phyloP scores from a whole-genome alignment of 2,113 vertebrate genomes.

The Misgurnus anguillicaudatus region DNA sequence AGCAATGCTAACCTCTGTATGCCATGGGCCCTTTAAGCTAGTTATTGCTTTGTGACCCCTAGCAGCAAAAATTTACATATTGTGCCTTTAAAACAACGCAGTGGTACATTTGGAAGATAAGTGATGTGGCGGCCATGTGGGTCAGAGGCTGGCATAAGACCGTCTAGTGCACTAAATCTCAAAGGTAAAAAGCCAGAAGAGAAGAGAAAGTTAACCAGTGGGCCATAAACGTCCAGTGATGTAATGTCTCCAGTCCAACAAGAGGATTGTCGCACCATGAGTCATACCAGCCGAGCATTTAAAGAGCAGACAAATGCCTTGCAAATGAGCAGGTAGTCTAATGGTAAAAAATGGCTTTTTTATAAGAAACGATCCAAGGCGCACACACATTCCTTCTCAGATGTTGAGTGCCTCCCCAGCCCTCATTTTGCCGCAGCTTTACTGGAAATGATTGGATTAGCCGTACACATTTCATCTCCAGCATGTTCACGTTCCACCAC shows the following conservation, averaged over 20 bases:
- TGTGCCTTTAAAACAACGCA: neutral
- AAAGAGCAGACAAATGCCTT: slow-evolving; percentile 42
- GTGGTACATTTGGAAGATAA: neutral
- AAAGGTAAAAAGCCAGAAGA: slow-evolving; percentile 2
- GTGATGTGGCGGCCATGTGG: neutral
- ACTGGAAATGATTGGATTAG: slow-evolving; percentile 69
- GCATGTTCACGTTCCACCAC: slow-evolving; percentile 63
- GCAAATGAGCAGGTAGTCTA: slow-evolving; percentile 45
- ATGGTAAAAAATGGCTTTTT: slow-evolving; percentile 48
- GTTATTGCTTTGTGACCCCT: no score
- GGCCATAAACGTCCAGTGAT: slow-evolving; percentile 2
- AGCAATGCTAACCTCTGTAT: no score
- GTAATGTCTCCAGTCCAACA: slow-evolving; percentile 4
- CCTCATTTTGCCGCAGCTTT: slow-evolving; percentile 56
- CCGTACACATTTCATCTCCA: slow-evolving; percentile 64
- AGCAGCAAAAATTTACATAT: no score
- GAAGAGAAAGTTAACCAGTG: neutral
- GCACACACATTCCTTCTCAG: slow-evolving; percentile 44
- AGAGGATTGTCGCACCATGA: neutral
- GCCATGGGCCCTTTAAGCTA: no score
- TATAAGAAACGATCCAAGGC: slow-evolving; percentile 44
- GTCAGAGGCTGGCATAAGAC: neutral
- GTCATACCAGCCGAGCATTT: slow-evolving; percentile 35
- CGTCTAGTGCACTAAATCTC: neutral
- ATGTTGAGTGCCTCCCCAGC: slow-evolving; percentile 56